Conservation (phyloP, 2,888 invertebrate species). For the Meiosimyza decipiens region DNA sequence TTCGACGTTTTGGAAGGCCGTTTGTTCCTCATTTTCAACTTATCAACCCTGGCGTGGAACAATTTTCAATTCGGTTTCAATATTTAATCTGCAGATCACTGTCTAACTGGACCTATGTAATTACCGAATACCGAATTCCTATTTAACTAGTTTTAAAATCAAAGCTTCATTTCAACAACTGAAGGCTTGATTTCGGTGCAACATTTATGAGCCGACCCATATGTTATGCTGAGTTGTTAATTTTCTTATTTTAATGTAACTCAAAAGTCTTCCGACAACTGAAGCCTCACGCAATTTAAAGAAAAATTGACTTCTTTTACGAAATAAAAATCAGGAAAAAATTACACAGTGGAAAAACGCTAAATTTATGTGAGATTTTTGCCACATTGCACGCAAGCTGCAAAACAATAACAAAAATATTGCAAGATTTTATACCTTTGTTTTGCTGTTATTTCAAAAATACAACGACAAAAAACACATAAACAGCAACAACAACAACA, state of each 20-base stretch:
- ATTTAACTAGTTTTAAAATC: too few relatives aligned
- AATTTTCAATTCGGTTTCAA: too few relatives aligned
- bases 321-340: neutral
- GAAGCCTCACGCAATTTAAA: neutral
- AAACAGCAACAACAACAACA: neutral
- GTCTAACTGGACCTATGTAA: too few relatives aligned
- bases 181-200: too few relatives aligned
- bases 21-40: too few relatives aligned
- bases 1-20: too few relatives aligned
- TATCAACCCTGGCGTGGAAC: too few relatives aligned
- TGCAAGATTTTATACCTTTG: neutral
- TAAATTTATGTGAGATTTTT: conserved; percentile 19
- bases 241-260: neutral
- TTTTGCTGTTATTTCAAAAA: conserved; percentile 3
- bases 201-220: too few relatives aligned
- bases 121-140: too few relatives aligned
- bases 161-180: too few relatives aligned
- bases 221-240: neutral
- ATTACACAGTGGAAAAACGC: conserved; percentile 4
- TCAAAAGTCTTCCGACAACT: neutral
- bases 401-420: neutral
- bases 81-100: too few relatives aligned
- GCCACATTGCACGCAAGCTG: conserved; percentile 10
- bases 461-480: neutral
- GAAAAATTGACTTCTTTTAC: too few relatives aligned